phyloP scores from a whole-genome alignment of 2,888 invertebrate species.

The Leptopilina drosophilae region DNA sequence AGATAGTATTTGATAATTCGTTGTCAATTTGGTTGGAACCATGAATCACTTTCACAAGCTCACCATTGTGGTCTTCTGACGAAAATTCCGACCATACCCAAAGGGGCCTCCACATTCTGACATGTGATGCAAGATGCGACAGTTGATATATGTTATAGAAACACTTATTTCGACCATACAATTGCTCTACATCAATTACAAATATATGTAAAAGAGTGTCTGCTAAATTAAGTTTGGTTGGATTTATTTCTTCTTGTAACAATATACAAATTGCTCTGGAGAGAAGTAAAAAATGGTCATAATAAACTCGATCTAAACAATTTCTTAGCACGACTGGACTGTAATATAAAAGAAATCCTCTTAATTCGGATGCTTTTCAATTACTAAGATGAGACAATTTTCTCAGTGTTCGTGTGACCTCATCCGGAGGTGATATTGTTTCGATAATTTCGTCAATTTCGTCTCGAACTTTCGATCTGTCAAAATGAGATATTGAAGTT shows the following conservation, averaged over 20 bases:
- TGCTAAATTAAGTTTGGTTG: constrained; percentile 31
- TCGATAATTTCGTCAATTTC: constrained; percentile 18
- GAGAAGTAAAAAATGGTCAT: constrained; percentile 40
- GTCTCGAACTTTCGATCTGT: background rate
- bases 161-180: constrained; percentile 44
- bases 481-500: constrained; percentile 39
- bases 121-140: constrained; percentile 5
- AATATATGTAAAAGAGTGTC: constrained; percentile 41
- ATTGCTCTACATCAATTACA: constrained; percentile 10
- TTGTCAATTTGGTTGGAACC: too few relatives aligned
- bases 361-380: constrained; percentile 34
- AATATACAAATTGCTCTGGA: constrained; percentile 21
- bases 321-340: constrained; percentile 34
- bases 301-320: background rate
- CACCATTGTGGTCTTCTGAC: constrained; percentile 31
- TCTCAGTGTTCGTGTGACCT: constrained; percentile 4
- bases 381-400: background rate
- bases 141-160: constrained; percentile 43
- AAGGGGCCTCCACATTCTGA: constrained; percentile 37
- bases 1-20: too few relatives aligned
- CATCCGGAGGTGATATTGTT: constrained; percentile 6
- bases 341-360: constrained; percentile 35
- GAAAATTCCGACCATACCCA: constrained; percentile 46
- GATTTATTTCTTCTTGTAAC: constrained; percentile 14
- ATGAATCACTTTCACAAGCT: too few relatives aligned